Conservation (phyloP, 2,113 vertebrate species). For the Progne subis region DNA sequence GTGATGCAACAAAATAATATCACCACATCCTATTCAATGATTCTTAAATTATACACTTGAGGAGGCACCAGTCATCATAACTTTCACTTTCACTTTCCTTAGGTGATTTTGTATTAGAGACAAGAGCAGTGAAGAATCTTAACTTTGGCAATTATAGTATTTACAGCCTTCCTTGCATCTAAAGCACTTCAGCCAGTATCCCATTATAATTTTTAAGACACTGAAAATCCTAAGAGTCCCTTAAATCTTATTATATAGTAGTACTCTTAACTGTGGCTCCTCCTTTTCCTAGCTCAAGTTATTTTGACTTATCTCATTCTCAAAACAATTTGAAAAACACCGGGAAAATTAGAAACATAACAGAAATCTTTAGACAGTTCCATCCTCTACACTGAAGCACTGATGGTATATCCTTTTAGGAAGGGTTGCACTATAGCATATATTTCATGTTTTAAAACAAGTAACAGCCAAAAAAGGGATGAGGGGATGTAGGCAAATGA, state of each 20-base stretch:
- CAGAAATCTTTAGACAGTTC: constrained; percentile 14
- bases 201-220: background rate
- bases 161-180: background rate
- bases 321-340: background rate
- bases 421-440: constrained; percentile 6
- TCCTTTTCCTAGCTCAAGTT: background rate
- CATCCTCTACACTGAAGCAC: background rate
- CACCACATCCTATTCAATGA: background rate
- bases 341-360: background rate
- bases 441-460: constrained; percentile 38
- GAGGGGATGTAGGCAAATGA: background rate
- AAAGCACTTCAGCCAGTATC: background rate
- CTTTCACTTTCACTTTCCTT: background rate
- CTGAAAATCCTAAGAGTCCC: background rate
- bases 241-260: background rate
- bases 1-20: background rate
- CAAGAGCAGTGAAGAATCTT: background rate
- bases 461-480: constrained; percentile 26
- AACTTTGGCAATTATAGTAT: background rate
- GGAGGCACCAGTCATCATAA: background rate
- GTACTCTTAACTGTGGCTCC: background rate
- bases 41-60: background rate
- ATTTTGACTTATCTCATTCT: background rate
- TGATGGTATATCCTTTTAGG: constrained; percentile 39
- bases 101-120: background rate